Evolutionary conservation across 2,888 invertebrate species (phyloP), one percentile per base, ranked within the genome.

Genomic region (Lampropteryx suffumata): DNA sequence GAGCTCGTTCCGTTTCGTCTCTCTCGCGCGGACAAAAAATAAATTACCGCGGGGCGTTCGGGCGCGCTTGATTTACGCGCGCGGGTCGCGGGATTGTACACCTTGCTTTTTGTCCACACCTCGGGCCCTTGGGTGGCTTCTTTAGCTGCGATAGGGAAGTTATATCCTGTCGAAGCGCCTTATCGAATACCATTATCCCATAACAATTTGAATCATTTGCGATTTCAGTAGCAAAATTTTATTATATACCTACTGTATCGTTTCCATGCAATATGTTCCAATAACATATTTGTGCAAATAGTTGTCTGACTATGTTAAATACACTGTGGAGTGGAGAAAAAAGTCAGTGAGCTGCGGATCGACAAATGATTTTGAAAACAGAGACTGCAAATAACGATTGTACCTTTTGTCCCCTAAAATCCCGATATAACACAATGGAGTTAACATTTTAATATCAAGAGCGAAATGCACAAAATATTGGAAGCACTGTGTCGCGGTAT

Each of bases 51-150:
- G 49, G 39, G 46, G 3, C 55, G 55, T 50, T 50, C 33, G 52
- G 34, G 35, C 50, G 57, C 50, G 36, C 40, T 41, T 61, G 59
- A 57, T 61, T 57, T 57, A 59, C 61, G 55, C 57, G 28, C 26
- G 30, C 24, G 24, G 21, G 30, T 32, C 14, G 50, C 47, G 47
- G n/a, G n/a, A n/a, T n/a, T n/a, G n/a, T n/a, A n/a, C n/a, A n/a
- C 49, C 49, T 45, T 13, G 50, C 50, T 59, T 62, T 57, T 62
- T 59, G 59, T 54, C 45, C 41, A 12, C 56, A 50, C 44, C 44
- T 34, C 39, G 30, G n/a, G 27, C 26, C 43, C 28, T 34, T 26
- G 29, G 13, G 24, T 3, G 14, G 11, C 26, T 35, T 17, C 28
- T 14, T 29, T 5, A 24, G 9, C 28, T 3, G 11, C 13, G 37